Evolutionary conservation across 1,140 invertebrate species (phyloP).

Genomic region (fruit fly (Drosophila melanogaster)): DNA sequence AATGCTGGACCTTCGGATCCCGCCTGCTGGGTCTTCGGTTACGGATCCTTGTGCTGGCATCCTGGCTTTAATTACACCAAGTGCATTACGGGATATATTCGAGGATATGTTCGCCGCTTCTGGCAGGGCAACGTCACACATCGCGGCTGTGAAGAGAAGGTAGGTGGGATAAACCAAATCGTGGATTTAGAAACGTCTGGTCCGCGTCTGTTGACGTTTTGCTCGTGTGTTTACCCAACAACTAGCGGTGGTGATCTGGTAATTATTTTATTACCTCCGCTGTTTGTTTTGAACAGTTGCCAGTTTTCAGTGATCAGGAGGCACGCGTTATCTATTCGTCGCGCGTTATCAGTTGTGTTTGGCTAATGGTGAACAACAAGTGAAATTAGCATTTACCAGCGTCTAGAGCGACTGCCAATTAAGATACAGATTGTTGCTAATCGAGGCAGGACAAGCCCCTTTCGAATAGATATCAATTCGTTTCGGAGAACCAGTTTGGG

Average conservation of each 20-base stretch:
- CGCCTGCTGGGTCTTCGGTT: slow-evolving; percentile 92
- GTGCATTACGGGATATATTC: slow-evolving; percentile 88
- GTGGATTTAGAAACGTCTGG: slow-evolving; percentile 20
- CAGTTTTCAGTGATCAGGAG: slow-evolving; percentile 5
- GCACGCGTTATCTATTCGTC: slow-evolving; percentile 59
- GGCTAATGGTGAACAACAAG: slow-evolving; percentile 43
- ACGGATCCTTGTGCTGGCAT: slow-evolving; percentile 94
- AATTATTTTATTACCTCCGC: slow-evolving; percentile 32
- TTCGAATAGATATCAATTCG: slow-evolving; percentile 8
- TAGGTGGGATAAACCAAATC: slow-evolving; percentile 84
- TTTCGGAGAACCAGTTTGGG: slow-evolving; percentile 13
- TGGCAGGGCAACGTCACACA: slow-evolving; percentile 95
- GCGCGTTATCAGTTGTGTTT: slow-evolving; percentile 46
- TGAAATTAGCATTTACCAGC: slow-evolving; percentile 40
- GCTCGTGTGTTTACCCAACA: slow-evolving; percentile 11
- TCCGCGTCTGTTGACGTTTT: slow-evolving; percentile 13
- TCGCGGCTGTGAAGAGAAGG: slow-evolving; percentile 91
- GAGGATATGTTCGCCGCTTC: slow-evolving; percentile 91
- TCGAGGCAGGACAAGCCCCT: slow-evolving; percentile 38
- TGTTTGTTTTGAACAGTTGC: slow-evolving; percentile 37
- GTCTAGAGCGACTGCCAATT: slow-evolving; percentile 27
- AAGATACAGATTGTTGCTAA: slow-evolving; percentile 49
- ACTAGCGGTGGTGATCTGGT: slow-evolving; percentile 20
- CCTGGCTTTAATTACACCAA: slow-evolving; percentile 92
- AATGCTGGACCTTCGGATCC: slow-evolving; percentile 45